Base-by-base conservation (phyloP, 2,888 invertebrate species). In the Sinotaia quadrata region DNA sequence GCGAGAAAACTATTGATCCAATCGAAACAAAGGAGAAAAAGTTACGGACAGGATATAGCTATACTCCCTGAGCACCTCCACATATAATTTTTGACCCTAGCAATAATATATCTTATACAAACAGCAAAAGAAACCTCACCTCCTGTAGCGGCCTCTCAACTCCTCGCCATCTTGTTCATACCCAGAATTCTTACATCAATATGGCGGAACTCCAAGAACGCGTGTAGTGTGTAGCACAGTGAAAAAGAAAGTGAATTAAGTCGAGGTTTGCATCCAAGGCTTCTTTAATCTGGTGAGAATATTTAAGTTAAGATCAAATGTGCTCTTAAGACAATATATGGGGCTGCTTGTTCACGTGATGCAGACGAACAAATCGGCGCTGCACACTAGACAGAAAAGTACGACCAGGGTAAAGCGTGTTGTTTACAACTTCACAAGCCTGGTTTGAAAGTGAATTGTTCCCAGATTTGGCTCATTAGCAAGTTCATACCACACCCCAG, bases 121-220 rank as follows among this genome's bases (percentile, higher is more conserved):
- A 65, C 56, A 44, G 65, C 41, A 56, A 65, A 65, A 56, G 68
- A 68, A 72, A 72, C 57, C 72, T 66, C 51, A 72, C 72, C 72
- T 72, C 61, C 61, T 72, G 57, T 52, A 15, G 59, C 72, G 66
- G 72, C 60, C 72, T 72, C 47, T 68, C 68, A 66, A 61, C 65
- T 68, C 37, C 66, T 72, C 72, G 72, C 72, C 72, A 72, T 72
- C 68, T 72, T 72, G 72, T 66, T 68, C 72, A 66, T 72, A 68
- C 72, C 72, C 72, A 72, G 68, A 65, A 72, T 72, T 68, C 72
- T 66, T 37, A 24, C 49, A 49, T 63, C 72, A 72, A 72, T 41
- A 72, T 72, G 72, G 72, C 72, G 72, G 65, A 56, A 56, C 37
- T 58, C 65, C 37, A 66, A 72, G 51, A 59, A 54, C 65, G 65